These are phyloP conservation scores for Haliclona indistincta DNA, from an alignment of 37 sponge, comb jelly and placozoan species.

Conservation along the genomic window DNA sequence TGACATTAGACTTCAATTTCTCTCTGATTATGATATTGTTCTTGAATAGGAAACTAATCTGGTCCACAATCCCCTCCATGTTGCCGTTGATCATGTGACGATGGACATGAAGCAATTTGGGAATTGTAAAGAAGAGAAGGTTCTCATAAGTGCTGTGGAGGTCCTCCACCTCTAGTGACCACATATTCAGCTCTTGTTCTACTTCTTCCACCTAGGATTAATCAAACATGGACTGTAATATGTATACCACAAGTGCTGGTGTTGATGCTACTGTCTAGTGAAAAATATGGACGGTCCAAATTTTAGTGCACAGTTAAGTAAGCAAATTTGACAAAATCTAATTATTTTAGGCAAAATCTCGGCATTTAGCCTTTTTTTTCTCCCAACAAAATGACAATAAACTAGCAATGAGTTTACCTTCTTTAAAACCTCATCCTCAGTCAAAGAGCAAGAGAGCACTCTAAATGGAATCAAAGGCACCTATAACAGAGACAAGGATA, in stretches of 20 bases:
- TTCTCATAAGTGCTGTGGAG: slow-evolving; percentile 49
- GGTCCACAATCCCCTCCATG: slow-evolving; percentile 25
- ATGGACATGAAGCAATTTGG: slow-evolving; percentile 61
- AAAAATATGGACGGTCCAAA: no score
- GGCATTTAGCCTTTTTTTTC: no score
- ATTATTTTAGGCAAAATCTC: no score
- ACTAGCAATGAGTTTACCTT: no score
- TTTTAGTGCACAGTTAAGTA: no score
- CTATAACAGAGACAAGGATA: no score
- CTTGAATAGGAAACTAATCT: slow-evolving; percentile 63
- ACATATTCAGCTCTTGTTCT: slow-evolving; percentile 17
- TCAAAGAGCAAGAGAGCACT: no score
- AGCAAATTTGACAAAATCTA: no score
- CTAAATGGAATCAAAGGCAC: no score
- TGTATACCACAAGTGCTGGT: neutral
- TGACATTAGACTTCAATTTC: slow-evolving; percentile 25
- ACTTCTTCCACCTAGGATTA: slow-evolving; percentile 34
- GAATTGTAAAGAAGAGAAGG: slow-evolving; percentile 60
- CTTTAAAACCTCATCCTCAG: no score
- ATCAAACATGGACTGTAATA: neutral
- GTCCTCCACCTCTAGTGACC: slow-evolving; percentile 26
- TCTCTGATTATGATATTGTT: slow-evolving; percentile 22
- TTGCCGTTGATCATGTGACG: slow-evolving; percentile 10
- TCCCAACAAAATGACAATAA: no score
- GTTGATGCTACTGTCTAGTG: no score